Percentiles rank a stretch among this genome's conserved stretches.
phyloP scores from a whole-genome alignment of 2,888 invertebrate genomes.

The Hypena proboscidalis region DNA sequence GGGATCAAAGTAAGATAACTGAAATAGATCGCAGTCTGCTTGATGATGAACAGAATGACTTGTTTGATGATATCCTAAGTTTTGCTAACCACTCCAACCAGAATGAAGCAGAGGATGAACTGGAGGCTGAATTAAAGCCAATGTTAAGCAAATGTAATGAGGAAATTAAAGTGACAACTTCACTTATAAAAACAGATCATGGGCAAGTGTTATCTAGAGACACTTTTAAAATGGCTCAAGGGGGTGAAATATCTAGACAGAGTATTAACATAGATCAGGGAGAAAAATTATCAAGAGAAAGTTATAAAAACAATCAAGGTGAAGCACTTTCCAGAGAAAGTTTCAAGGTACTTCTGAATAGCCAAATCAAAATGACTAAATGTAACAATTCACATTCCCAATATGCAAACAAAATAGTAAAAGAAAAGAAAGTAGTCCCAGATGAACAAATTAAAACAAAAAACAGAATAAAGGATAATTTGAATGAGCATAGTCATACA shows the following conservation, averaged over 20 bases:
- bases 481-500: slow-evolving; percentile 52
- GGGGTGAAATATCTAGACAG: not conserved
- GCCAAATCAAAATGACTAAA: slow-evolving; percentile 22
- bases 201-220: slow-evolving; percentile 59
- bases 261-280: not conserved
- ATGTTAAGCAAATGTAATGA: slow-evolving; percentile 15
- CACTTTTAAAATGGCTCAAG: slow-evolving; percentile 43
- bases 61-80: slow-evolving; percentile 64
- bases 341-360: slow-evolving; percentile 24
- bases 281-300: slow-evolving; percentile 1
- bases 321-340: slow-evolving; percentile 24
- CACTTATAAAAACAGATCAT: slow-evolving; percentile 44
- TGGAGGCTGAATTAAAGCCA: slow-evolving; percentile 16
- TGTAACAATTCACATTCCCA: slow-evolving; percentile 8
- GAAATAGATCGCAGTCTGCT: slow-evolving; percentile 48
- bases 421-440: not conserved
- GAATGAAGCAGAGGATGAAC: slow-evolving; percentile 25
- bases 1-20: slow-evolving; percentile 59
- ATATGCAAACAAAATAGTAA: slow-evolving; percentile 44
- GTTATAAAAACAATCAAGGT: not conserved
- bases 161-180: slow-evolving; percentile 4
- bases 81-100: slow-evolving; percentile 67
- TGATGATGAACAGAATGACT: slow-evolving; percentile 53
- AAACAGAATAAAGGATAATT: slow-evolving; percentile 23
- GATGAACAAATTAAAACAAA: not conserved